Conservation (phyloP, 2,888 invertebrate species). For the Lasioglossum leucozonium region DNA sequence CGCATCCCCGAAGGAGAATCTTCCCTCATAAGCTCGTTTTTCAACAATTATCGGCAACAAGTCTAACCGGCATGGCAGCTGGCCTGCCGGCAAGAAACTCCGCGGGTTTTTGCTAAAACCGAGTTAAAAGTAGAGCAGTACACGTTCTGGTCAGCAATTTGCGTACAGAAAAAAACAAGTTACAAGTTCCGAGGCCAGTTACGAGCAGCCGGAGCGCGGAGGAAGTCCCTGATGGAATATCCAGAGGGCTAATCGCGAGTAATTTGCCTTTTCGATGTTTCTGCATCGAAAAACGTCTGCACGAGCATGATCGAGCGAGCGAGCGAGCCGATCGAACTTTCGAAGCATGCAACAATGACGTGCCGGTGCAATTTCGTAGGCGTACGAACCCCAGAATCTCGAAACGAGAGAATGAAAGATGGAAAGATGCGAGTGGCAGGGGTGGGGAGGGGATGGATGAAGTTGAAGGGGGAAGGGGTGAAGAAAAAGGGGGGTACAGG, state of each 20-base stretch:
- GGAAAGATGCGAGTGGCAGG: too few relatives aligned
- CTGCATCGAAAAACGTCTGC: slow-evolving; percentile 4
- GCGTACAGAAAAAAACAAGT: slow-evolving; percentile 41
- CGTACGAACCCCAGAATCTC: slow-evolving; percentile 69
- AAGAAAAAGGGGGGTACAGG: slow-evolving; percentile 38
- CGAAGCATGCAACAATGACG: slow-evolving; percentile 50
- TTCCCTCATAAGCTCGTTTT: background rate
- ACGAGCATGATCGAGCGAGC: background rate
- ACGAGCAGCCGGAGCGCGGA: slow-evolving; percentile 16
- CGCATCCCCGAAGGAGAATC: background rate
- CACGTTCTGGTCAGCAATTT: slow-evolving; percentile 36
- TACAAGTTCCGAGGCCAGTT: slow-evolving; percentile 24
- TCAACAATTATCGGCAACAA: slow-evolving; percentile 1
- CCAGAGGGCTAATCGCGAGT: slow-evolving; percentile 63
- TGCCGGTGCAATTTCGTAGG: slow-evolving; percentile 79
- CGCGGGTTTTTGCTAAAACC: slow-evolving; percentile 23
- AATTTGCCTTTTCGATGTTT: slow-evolving; percentile 34
- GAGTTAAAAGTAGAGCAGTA: slow-evolving; percentile 6
- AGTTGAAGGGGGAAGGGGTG: slow-evolving; percentile 6
- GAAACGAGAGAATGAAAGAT: slow-evolving; percentile 28
- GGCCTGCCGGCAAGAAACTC: background rate
- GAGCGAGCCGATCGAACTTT: slow-evolving; percentile 40
- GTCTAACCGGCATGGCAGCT: slow-evolving; percentile 17
- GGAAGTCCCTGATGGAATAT: slow-evolving; percentile 15
- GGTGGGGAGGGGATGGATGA: background rate